Evolutionary conservation across 2,113 vertebrate genomes (phyloP), one percentile per base, ranked within the genome.

Genomic region (Neolamprologus hecqui): DNA sequence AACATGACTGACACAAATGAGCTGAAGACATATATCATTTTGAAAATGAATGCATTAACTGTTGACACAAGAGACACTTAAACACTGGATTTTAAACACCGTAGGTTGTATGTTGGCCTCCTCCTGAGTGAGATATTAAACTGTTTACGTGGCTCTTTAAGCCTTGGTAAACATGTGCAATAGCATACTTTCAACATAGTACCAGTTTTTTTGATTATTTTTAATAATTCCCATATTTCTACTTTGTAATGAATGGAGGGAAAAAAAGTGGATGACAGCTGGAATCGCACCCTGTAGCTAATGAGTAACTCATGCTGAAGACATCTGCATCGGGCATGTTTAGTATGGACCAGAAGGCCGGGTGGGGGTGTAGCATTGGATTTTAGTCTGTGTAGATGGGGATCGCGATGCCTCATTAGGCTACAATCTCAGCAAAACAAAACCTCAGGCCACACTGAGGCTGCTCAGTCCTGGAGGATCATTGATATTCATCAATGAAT

Each of bases 401-500:
- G 15, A n/a, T 57, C 17, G 54, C 33, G 17, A 63, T 65, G 83
- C 86, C 90, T 93, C 93, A 91, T 93, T 92, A 93, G 83, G 60
- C 79, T 68, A 79, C 77, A 55, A 28, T 85, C 84, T 88, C 45
- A 35, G 82, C 79, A 63, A 89, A 89, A 90, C 54, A 87, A 92
- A 92, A 86, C 82, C 93, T 84, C 83, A 15, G 86, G 89, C 77
- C 82, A 85, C 45, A 49, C 40, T 17, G n/a, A 93, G 86, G 89
- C 90, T 73, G 51, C 82, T 86, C 86, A 55, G 37, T 93, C 88
- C 89, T 86, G 23, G 63, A 82, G 88, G 73, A 92, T 90, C 89
- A 92, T 90, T 91, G 92, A 93, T 91, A 92, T 91, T 88, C 57
- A 82, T 86, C 81, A 91, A 92, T 89, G 53, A 90, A 94, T 84